Base-by-base conservation (phyloP, 1,140 invertebrate species). In the Trissolcus basalis region DNA sequence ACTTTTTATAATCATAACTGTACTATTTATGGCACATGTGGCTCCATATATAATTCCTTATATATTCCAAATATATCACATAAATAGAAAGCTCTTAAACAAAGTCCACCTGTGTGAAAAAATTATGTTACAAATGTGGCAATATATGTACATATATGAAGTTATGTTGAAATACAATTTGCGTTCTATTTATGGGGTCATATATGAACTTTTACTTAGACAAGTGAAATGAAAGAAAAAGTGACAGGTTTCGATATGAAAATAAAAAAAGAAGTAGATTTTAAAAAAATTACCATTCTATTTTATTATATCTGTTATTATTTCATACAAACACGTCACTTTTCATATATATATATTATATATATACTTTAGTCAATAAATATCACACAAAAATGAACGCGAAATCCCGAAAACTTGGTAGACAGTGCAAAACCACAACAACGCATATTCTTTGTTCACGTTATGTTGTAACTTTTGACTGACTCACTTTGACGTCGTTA, bases 231-330 rank as follows among this genome's bases (percentile, higher is more conserved):
- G n/a, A n/a, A n/a, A 39, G 9, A 39, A 39, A n/a, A 39, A 39
- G 36, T 11, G 36, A n/a, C 36, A 39, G 36, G 36, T 11, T 64
- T 49, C 53, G 41, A 65, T 48, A 47, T 44, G 13, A 61, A 43
- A 56, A 58, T 67, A 27, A 59, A 65, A 33, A 69, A 39, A n/a
- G n/a, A n/a, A 11, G 9, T 9, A 39, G 36, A 39, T 39, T 61
- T 77, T 58, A 63, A 71, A 68, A 72, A 77, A 77, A 77, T 70
- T 70, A 72, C 70, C 72, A 51, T 72, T 72, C 60, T 72, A 69
- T 69, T 77, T 64, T 69, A 72, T 77, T 71, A 58, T 68, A 43
- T 47, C 51, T 53, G 36, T 64, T 72, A 54, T 68, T 77, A 69
- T 59, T 72, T 72, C 45, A 72, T 77, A 77, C 68, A 77, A 72